Evolutionary conservation across 2,888 invertebrate species (phyloP), one percentile per base, ranked within the genome.

Genomic region (Ormyrus thymus): DNA sequence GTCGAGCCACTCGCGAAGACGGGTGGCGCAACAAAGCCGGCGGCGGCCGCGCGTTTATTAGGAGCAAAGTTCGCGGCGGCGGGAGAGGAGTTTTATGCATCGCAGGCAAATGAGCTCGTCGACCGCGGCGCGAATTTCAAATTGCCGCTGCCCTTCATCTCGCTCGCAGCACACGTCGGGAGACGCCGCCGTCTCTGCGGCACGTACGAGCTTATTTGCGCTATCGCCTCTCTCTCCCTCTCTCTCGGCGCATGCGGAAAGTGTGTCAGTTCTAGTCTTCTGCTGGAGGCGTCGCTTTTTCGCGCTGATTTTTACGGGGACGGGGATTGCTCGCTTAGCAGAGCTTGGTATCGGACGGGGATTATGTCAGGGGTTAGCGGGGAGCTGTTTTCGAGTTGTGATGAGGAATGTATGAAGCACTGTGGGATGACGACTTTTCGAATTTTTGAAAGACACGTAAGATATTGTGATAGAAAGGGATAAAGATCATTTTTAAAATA

Each of bases 71-170:
- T 48, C 55, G 51, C 29, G 29, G 29, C 29, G 29, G 29, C 29
- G 29, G 29, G 29, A 4, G 0, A 4, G 29, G 50, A 68, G 48
- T 71, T 70, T 75, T 71, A 69, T 50, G 15, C 43, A 45, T 53
- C 6, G 48, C 29, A 29, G 29, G 29, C 29, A 29, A 29, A 29
- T 62, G 29, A 55, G 55, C 59, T 65, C 9, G 70, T 68, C 50
- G 48, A 43, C 45, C 62, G 64, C 50, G 73, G 69, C 64, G 75
- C 72, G 71, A 72, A 71, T 79, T 75, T 79, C 71, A 62, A 76
- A 79, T 68, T 72, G 61, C 69, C 59, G 53, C 10, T 43, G 70
- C 10, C 15, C 7, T 53, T 75, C 68, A 59, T 75, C 77, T 53
- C 46, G 55, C 70, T 62, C 64, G 64, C 76, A 13, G 55, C 13